Evolutionary conservation across 2,888 invertebrate genomes (phyloP), one percentile per base, ranked within the genome.

Genomic region (Choristoneura rosaceana): DNA sequence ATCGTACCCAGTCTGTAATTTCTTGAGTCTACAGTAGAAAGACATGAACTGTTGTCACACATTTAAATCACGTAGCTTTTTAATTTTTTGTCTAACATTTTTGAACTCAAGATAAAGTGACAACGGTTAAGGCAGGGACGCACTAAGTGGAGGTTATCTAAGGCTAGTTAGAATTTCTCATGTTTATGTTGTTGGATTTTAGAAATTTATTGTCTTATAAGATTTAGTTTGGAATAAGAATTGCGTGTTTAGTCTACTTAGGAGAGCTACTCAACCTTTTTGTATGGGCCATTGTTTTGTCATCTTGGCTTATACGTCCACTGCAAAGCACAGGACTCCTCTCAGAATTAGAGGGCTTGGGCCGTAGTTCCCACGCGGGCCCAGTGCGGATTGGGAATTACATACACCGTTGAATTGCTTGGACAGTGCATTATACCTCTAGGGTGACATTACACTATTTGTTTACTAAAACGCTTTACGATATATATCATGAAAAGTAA

Each of bases 181-280:
- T 17, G 50, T 52, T 25, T 34, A 34, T 59, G n/a, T 17, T 7
- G n/a, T 62, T 33, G n/a, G 25, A n/a, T 15, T 43, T 43, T 25
- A 62, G 25, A 25, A 25, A 43, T 62, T 61, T 34, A 59, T 34
- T 55, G 62, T 62, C 45, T 62, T 33, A 50, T 33, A 38, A 64
- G 50, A 38, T 52, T 34, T 8, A 8, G 62, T 62, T 45, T 33
- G 25, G 33, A 45, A 45, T 33, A 25, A 25, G 45, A 62, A 62
- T 45, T 25, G 45, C 3, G 62, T 45, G 45, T 60, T 59, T 33
- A 55, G 43, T 74, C 76, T 76, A 74, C 74, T 61, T 45, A 7
- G 25, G 12, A 17, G 3, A 25, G 25, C 25, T 25, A 25, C 25
- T 25, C 25, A 25, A 25, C 25, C 25, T 25, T 25, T 25, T 25